Evolutionary conservation across 2,888 invertebrate species (phyloP), one percentile per base, ranked within the genome.

Genomic region (Drosophila barbarae): DNA sequence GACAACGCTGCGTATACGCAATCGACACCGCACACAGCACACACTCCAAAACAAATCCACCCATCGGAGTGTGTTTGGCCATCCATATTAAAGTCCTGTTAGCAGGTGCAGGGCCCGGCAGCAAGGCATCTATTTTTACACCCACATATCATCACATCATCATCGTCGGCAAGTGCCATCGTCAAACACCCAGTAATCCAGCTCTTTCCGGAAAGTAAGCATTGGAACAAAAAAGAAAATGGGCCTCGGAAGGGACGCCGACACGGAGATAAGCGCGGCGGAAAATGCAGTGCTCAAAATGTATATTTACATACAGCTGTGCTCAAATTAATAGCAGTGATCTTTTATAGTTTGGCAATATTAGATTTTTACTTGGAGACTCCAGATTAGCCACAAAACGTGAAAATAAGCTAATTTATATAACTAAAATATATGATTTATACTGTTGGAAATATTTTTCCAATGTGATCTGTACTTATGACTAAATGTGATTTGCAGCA

Each of bases 181-280:
- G 61, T 68, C 64, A 68, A 57, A 57, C 36, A 38, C 50, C 35
- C 57, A 75, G 72, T 66, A 68, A 79, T 77, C 47, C 50, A 78
- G 54, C 69, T 61, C 54, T 67, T 61, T 66, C 55, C 69, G 60
- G 70, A 77, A 74, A 69, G 51, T 73, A 69, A 67, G 53, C 77
- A 76, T 71, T 66, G 74, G 10, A 6, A 15, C 69, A 76, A 71
- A 71, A 50, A 47, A 32, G 3, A 47, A 49, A 49, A 23, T 26
- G 30, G 30, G 46, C 30, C 46, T 18, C 18, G 46, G 30, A 65
- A 50, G 54, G 34, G 34, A 6, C 55, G 54, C 58, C 55, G 60
- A 47, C 21, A 21, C 21, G 2, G 58, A 66, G 75, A 78, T 80
- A 80, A 77, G 77, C 65, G 42, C 53, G 71, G 58, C 73, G 59